These are phyloP conservation scores for Oncorhynchus clarkii DNA, from an alignment of 2,113 vertebrate genomes.

Conservation along the genomic window DNA sequence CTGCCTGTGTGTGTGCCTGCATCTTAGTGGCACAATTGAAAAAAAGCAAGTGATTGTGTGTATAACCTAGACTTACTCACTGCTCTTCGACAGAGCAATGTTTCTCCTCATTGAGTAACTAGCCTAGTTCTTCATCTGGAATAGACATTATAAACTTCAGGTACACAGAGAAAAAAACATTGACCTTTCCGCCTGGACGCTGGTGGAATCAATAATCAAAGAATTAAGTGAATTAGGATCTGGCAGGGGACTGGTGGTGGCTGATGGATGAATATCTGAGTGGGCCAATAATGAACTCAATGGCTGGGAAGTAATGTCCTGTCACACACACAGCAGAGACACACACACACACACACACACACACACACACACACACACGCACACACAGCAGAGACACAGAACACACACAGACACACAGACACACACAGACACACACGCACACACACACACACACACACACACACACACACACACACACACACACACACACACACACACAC, in stretches of 20 bases:
- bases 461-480: too few relatives aligned
- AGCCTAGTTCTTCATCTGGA: slow-evolving; percentile 23
- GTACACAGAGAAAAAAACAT: slow-evolving; percentile 24
- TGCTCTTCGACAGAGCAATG: slow-evolving; percentile 29
- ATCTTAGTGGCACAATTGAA: not conserved
- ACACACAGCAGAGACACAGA: too few relatives aligned
- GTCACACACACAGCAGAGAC: slow-evolving; percentile 44
- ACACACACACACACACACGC: too few relatives aligned
- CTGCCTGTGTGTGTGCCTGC: not conserved
- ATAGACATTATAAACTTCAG: slow-evolving; percentile 56
- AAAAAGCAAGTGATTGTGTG: not conserved
- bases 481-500: too few relatives aligned
- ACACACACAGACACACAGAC: too few relatives aligned
- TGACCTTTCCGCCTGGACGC: slow-evolving; percentile 17
- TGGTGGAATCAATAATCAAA: slow-evolving; percentile 71
- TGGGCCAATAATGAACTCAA: slow-evolving; percentile 74
- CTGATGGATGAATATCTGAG: slow-evolving; percentile 61
- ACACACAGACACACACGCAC: too few relatives aligned
- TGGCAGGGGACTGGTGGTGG: slow-evolving; percentile 58
- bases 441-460: too few relatives aligned
- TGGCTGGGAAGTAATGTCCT: slow-evolving; percentile 72
- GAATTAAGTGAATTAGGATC: slow-evolving; percentile 73
- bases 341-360: too few relatives aligned
- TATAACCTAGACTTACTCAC: not conserved
- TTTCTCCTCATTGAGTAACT: not conserved